These are phyloP conservation scores for Elysia crispata DNA, from an alignment of 2,888 invertebrate genomes.

Conservation along the genomic window DNA sequence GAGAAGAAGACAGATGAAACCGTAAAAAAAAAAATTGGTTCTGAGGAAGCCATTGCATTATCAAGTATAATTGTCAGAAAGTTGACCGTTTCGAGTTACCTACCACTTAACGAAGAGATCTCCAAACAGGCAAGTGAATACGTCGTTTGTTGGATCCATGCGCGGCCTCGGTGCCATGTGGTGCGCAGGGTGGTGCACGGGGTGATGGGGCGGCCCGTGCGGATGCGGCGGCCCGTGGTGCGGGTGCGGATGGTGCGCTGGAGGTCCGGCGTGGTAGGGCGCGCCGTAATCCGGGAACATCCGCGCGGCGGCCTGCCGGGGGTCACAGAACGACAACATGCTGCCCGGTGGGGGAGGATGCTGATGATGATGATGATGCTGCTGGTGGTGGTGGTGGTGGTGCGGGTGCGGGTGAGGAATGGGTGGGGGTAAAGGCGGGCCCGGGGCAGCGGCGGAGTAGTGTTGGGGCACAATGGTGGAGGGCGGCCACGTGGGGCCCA, in stretches of 20 bases:
- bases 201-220: conserved; percentile 54
- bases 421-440: background rate
- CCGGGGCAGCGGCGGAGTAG: background rate
- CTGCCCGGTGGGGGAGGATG: background rate
- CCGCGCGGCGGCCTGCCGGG: conserved; percentile 44
- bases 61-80: too few relatives aligned
- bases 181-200: conserved; percentile 51
- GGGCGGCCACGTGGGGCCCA: background rate
- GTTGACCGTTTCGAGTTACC: conserved; percentile 44
- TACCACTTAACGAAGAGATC: conserved; percentile 74
- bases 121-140: conserved; percentile 72
- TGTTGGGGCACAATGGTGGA: background rate
- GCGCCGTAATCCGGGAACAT: conserved; percentile 50
- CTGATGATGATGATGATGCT: background rate
- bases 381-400: background rate
- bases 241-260: conserved; percentile 56
- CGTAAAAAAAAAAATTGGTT: too few relatives aligned
- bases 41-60: too few relatives aligned
- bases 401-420: conserved; percentile 1
- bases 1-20: too few relatives aligned
- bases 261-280: conserved; percentile 37
- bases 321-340: conserved; percentile 51
- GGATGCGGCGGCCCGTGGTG: conserved; percentile 44
- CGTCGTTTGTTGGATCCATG: conserved; percentile 70
- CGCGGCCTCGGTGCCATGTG: conserved; percentile 58